Conservation (phyloP, 2,888 invertebrate species). For the Hololepta plana region DNA sequence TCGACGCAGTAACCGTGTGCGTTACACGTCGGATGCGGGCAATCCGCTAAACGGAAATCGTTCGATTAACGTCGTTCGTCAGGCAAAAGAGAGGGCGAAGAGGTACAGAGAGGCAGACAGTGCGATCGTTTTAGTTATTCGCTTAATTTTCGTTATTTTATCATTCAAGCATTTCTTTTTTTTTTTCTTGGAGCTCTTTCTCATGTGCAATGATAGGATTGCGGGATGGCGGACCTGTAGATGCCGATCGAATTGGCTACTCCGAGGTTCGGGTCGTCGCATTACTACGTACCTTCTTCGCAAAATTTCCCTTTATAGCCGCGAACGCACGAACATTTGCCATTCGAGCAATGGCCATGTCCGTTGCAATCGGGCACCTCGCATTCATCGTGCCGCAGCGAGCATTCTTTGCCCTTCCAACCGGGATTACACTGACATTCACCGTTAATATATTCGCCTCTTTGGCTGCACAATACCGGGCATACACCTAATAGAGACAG, state of each 20-base stretch:
- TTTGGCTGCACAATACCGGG: conserved; percentile 90
- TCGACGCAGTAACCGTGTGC: conserved; percentile 90
- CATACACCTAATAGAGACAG: conserved; percentile 55
- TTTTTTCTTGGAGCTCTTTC: too few species aligned
- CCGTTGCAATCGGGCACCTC: conserved; percentile 92
- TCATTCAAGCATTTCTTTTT: too few species aligned
- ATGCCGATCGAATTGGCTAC: too few species aligned
- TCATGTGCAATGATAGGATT: too few species aligned
- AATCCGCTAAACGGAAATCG: conserved; percentile 46
- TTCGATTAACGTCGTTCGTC: too few species aligned
- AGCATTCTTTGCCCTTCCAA: conserved; percentile 97
- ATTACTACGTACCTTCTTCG: conserved; percentile 48
- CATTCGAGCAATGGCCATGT: conserved; percentile 89
- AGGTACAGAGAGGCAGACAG: too few species aligned
- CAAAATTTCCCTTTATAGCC: conserved; percentile 94
- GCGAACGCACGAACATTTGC: conserved; percentile 83
- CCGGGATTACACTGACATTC: conserved; percentile 95
- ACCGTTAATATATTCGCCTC: conserved; percentile 92
- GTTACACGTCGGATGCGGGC: conserved; percentile 86
- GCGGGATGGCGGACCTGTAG: too few species aligned
- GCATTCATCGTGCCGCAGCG: conserved; percentile 86
- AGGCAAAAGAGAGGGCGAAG: too few species aligned
- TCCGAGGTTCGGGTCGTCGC: too few species aligned
- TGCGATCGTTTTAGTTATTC: too few species aligned
- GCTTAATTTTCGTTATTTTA: too few species aligned